Conservation (phyloP, 2,113 vertebrate species). For the Tachycineta bicolor region DNA sequence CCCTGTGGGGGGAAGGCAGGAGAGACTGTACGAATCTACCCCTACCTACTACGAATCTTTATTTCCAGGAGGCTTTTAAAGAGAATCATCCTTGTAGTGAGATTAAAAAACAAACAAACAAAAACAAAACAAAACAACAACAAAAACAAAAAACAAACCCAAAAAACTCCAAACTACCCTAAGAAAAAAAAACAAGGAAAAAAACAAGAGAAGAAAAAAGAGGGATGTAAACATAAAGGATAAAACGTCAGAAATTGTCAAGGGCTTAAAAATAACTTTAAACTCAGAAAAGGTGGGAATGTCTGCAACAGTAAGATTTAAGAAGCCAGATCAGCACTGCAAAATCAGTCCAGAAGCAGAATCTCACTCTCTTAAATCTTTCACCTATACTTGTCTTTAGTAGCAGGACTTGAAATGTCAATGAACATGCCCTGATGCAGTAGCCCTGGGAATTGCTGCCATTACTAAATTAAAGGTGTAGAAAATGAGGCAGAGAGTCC, state of each 20-base stretch:
- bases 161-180: not conserved
- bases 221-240: fast-evolving
- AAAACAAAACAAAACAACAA: not conserved
- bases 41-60: no score
- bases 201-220: no score
- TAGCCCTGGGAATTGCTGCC: not conserved
- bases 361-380: not conserved
- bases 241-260: not conserved
- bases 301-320: not conserved
- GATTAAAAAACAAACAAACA: not conserved
- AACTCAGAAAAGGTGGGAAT: not conserved
- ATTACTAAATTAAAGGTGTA: not conserved
- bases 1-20: no score
- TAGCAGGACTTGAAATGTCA: not conserved
- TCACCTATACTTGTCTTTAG: not conserved
- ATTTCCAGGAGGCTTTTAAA: not conserved
- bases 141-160: not conserved
- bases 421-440: not conserved
- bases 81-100: not conserved
- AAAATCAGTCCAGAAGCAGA: not conserved
- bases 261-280: not conserved
- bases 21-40: no score
- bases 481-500: not conserved
- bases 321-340: not conserved
- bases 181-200: not conserved